These are phyloP conservation scores for Andinoacara biseriatus DNA, from an alignment of 2,113 vertebrate species.

Conservation along the genomic window DNA sequence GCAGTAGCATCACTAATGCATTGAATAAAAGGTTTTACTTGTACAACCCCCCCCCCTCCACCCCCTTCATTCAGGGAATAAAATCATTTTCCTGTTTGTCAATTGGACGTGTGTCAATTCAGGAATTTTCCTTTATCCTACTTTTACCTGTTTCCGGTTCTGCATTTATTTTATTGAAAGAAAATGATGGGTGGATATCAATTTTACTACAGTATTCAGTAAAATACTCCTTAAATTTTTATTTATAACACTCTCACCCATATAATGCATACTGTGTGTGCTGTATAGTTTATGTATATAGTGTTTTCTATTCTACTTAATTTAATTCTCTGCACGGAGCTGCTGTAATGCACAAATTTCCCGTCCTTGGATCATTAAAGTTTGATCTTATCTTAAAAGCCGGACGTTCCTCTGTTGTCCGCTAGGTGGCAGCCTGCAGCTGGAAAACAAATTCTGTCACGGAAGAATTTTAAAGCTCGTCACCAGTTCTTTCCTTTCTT, in stretches of 20 bases:
- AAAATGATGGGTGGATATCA: not conserved
- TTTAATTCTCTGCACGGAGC: too few relatives aligned
- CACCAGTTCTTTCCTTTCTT: not conserved
- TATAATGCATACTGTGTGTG: too few relatives aligned
- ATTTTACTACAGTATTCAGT: not conserved
- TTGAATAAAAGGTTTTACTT: not conserved
- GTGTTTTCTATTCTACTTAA: too few relatives aligned
- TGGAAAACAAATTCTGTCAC: not conserved
- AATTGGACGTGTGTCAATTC: not conserved
- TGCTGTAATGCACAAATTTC: too few relatives aligned
- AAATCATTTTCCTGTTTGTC: not conserved
- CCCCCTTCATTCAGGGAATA: not conserved
- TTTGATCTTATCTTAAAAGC: not conserved
- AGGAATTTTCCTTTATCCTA: not conserved
- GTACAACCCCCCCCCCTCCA: not conserved
- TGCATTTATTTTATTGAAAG: not conserved
- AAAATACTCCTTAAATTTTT: not conserved
- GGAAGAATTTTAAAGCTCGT: not conserved
- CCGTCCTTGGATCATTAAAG: too few relatives aligned
- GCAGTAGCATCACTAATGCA: not conserved
- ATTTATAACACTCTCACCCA: too few relatives aligned
- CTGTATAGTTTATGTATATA: too few relatives aligned
- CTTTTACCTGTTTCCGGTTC: not conserved
- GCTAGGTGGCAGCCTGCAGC: conserved; percentile 40
- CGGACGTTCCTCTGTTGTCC: conserved; percentile 20